Percentiles rank a stretch among this genome's conserved stretches.
phyloP scores from a whole-genome alignment of 2,797 vertebrate genomes.

The Kryptopterus vitreolus region DNA sequence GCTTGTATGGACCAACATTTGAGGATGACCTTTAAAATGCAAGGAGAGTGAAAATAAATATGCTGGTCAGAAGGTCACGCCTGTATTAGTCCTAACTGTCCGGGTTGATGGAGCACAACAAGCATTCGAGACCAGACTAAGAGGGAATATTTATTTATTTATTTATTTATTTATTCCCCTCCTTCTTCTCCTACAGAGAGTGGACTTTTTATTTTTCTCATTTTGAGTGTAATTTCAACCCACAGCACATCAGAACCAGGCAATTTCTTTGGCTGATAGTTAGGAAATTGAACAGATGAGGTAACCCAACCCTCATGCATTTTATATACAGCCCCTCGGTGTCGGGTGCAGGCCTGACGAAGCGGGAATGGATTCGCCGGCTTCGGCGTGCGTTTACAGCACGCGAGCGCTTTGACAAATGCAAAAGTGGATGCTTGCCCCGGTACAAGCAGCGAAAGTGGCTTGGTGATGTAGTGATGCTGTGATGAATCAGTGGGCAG shows the following conservation, averaged over 20 bases:
- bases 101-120: conserved; percentile 64
- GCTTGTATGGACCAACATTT: conserved; percentile 65
- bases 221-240: conserved; percentile 74
- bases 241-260: conserved; percentile 73
- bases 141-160: conserved; percentile 63
- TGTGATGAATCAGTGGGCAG: conserved; percentile 43
- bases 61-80: conserved; percentile 74
- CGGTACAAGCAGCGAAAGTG: conserved; percentile 33
- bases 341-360: conserved; percentile 61
- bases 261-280: conserved; percentile 77
- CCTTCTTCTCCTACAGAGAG: conserved; percentile 53
- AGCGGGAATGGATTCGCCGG: conserved; percentile 59
- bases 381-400: conserved; percentile 64
- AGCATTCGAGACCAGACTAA: conserved; percentile 60
- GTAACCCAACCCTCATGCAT: conserved; percentile 75
- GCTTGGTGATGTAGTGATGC: conserved; percentile 40
- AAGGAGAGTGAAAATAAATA: conserved; percentile 74
- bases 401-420: conserved; percentile 64
- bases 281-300: conserved; percentile 82
- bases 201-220: conserved; percentile 70
- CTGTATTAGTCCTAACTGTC: conserved; percentile 66
- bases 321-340: conserved; percentile 71
- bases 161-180: too few species aligned
- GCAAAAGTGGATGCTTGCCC: conserved; percentile 61
- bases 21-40: conserved; percentile 76